Base-by-base conservation (phyloP, 2,888 invertebrate species). In the Escarpia spicata region DNA sequence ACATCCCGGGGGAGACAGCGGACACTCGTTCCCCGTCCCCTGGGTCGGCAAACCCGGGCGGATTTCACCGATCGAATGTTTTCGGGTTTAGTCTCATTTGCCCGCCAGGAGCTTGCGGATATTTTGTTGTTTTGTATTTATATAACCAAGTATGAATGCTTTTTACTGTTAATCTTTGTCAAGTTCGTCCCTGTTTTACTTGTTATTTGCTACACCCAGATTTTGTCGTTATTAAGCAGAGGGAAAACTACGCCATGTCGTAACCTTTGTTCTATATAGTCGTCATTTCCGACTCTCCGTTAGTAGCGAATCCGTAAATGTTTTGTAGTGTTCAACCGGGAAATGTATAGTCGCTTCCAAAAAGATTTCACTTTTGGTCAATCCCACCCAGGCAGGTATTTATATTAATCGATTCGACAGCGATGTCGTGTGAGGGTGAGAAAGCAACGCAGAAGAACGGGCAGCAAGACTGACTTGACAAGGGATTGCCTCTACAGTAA, bases 21-120 rank as follows among this genome's bases (percentile, higher is more conserved):
- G 4, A 75, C 75, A 75, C 75, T 26, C 75, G 26, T 6, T 75
- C 75, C 52, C 75, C 19, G 26, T 75, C 75, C 75, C 75, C 3
- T 15, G 75, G 75, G 75, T 75, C 26, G 3, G 75, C 26, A 75
- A 75, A 19, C 26, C 75, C 75, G 75, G 75, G 4, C n/a, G 75
- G 75, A 75, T 75, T 75, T 4, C 75, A n/a, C 19, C 19, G 75
- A 75, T 75, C 75, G 75, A 75, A 75, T 75, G 75, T 75, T 0
- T 75, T 75, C 75, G 75, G 75, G 75, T 75, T 75, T 75, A 75
- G 75, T 26, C 75, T 75, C n/a, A 75, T 19, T 75, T 75, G n/a
- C 75, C 19, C n/a, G 75, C 26, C 75, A 75, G 26, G 75, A 6
- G 26, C 26, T 4, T 26, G n/a, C 26, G 19, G 26, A 26, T n/a